Conservation (phyloP, 2,113 vertebrate genomes). For the Pungitius pungitius region DNA sequence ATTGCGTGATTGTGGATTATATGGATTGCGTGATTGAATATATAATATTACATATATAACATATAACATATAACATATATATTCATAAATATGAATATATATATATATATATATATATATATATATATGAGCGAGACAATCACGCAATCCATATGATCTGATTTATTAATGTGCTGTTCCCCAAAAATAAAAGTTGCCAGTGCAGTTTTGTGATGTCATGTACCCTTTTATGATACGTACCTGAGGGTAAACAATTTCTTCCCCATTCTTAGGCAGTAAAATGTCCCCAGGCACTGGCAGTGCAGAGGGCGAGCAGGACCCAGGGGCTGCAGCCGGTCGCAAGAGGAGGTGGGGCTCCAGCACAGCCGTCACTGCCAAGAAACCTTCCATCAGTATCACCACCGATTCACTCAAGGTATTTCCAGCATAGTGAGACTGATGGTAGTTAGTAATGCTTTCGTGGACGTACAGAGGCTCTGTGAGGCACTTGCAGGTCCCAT, state of each 20-base stretch:
- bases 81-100: too few relatives aligned
- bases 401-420: slow-evolving; percentile 92
- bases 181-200: too few relatives aligned
- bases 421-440: neutral
- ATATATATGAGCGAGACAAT: too few relatives aligned
- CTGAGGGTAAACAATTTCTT: neutral
- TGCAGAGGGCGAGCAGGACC: slow-evolving; percentile 79
- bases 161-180: too few relatives aligned
- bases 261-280: slow-evolving; percentile 72
- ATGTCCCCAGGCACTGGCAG: slow-evolving; percentile 64
- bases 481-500: neutral
- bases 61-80: too few relatives aligned
- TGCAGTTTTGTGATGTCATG: neutral
- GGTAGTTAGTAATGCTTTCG: neutral
- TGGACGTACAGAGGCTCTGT: too few relatives aligned
- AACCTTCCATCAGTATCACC: slow-evolving; percentile 92
- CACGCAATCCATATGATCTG: too few relatives aligned
- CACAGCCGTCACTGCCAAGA: slow-evolving; percentile 88
- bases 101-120: too few relatives aligned
- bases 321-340: slow-evolving; percentile 79
- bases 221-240: too few relatives aligned
- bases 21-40: too few relatives aligned
- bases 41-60: too few relatives aligned
- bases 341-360: slow-evolving; percentile 92
- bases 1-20: neutral